These are phyloP conservation scores for Rhagonycha lutea DNA, from an alignment of 2,888 invertebrate genomes.

Conservation along the genomic window DNA sequence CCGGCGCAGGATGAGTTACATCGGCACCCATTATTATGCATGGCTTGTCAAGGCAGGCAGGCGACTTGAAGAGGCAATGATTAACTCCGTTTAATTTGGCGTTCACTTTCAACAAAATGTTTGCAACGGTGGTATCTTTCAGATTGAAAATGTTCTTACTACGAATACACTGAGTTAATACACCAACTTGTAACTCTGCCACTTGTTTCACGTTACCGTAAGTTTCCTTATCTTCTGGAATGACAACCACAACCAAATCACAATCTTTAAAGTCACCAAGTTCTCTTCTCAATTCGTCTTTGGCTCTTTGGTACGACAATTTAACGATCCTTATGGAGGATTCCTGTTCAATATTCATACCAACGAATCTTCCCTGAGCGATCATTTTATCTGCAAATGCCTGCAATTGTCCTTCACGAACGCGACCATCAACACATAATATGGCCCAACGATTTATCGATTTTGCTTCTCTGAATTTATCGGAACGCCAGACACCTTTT, in stretches of 20 bases:
- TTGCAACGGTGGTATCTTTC: conserved; percentile 66
- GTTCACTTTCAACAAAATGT: conserved; percentile 80
- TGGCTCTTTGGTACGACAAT: conserved; percentile 19
- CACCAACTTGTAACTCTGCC: conserved; percentile 70
- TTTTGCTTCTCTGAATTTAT: conserved; percentile 49
- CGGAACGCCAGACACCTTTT: conserved; percentile 56
- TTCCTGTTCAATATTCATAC: conserved; percentile 36
- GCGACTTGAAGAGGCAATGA: conserved; percentile 59
- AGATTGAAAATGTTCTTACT: conserved; percentile 55
- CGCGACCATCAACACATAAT: conserved; percentile 48
- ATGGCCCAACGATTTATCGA: conserved; percentile 57
- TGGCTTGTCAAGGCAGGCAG: conserved; percentile 58
- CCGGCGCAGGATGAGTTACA: conserved; percentile 90
- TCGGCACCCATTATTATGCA: conserved; percentile 78
- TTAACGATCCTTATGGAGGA: neutral
- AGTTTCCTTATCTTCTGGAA: conserved; percentile 48
- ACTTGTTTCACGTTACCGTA: conserved; percentile 44
- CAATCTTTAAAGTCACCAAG: conserved; percentile 49
- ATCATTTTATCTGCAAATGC: conserved; percentile 34
- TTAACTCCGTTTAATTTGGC: conserved; percentile 85
- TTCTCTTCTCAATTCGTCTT: conserved; percentile 44
- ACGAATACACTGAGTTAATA: conserved; percentile 77
- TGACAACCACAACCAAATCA: conserved; percentile 63
- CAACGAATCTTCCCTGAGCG: conserved; percentile 28
- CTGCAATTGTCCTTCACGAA: neutral